phyloP scores from a whole-genome alignment of 2,113 vertebrate species.

The Neofelis nebulosa region DNA sequence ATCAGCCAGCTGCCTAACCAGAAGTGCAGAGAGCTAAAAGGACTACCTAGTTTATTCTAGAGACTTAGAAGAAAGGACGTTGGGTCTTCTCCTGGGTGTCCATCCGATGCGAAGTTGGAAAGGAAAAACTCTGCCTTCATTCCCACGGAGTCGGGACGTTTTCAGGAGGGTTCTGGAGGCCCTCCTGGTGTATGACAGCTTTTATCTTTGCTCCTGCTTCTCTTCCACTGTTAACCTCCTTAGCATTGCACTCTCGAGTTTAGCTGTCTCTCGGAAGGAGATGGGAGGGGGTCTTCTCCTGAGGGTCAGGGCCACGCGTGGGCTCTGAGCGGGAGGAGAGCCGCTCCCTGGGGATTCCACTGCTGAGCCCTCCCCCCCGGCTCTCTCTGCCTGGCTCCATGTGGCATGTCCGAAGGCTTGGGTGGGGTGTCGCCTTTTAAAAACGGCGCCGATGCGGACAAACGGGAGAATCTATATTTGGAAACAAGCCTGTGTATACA shows the following conservation, averaged over 20 bases:
- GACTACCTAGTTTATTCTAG: not conserved
- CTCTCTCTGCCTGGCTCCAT: not conserved
- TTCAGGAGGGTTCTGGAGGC: not conserved
- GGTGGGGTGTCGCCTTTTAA: not conserved
- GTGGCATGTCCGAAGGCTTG: not conserved
- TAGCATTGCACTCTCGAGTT: too few species aligned
- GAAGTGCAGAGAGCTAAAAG: not conserved
- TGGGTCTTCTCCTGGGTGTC: not conserved
- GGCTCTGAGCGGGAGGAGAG: not conserved
- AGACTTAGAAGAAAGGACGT: not conserved
- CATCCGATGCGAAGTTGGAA: too few species aligned
- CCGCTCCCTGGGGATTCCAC: too few species aligned
- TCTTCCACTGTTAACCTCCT: not conserved
- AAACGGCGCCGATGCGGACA: not conserved
- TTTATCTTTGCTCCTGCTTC: not conserved
- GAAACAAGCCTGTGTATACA: not conserved
- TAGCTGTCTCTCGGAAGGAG: not conserved
- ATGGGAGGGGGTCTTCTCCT: not conserved
- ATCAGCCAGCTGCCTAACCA: not conserved
- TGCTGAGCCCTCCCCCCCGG: accelerated
- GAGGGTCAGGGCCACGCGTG: not conserved
- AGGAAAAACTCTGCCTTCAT: not conserved
- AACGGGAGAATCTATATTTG: not conserved
- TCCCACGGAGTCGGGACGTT: not conserved
- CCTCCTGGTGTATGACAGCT: accelerated